Percentiles rank a stretch among this genome's conserved stretches.
phyloP scores from a whole-genome alignment of 2,888 invertebrate genomes.

The Sinotaia quadrata region DNA sequence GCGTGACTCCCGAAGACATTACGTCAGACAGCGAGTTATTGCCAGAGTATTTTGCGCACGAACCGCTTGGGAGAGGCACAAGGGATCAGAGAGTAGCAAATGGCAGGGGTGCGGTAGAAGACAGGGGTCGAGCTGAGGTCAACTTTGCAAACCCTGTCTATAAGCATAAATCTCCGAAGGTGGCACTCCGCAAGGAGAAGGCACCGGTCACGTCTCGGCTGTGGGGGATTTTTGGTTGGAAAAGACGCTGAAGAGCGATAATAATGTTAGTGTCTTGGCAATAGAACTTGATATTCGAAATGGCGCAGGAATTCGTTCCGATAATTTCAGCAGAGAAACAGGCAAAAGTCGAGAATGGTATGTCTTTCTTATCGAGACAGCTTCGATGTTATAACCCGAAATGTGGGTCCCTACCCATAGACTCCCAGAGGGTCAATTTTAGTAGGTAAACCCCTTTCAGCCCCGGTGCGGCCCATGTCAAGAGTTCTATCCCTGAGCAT shows the following conservation, averaged over 20 bases:
- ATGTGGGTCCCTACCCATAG: no score
- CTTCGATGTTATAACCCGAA: no score
- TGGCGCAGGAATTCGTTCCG: not conserved
- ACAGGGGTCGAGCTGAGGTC: not conserved
- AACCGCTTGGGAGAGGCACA: not conserved
- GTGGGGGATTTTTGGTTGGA: slow-evolving; percentile 16
- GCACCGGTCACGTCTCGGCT: slow-evolving; percentile 7
- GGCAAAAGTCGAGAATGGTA: not conserved
- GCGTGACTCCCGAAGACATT: not conserved
- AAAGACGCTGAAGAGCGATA: slow-evolving; percentile 9
- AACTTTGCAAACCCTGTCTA: slow-evolving; percentile 19
- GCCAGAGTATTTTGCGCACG: not conserved
- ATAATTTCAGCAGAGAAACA: not conserved
- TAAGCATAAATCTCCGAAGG: no score
- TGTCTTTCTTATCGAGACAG: not conserved
- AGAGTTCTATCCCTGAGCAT: no score
- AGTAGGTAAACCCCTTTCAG: no score
- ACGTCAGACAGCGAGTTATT: slow-evolving; percentile 13
- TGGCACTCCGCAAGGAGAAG: no score
- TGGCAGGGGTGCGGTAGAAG: not conserved
- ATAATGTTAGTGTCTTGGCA: no score
- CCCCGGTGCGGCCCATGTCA: no score
- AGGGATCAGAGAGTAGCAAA: not conserved
- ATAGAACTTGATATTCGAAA: no score
- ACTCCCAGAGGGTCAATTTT: no score